Evolutionary conservation across 2,888 invertebrate species (phyloP).

Genomic region (Drosophila ustulata): DNA sequence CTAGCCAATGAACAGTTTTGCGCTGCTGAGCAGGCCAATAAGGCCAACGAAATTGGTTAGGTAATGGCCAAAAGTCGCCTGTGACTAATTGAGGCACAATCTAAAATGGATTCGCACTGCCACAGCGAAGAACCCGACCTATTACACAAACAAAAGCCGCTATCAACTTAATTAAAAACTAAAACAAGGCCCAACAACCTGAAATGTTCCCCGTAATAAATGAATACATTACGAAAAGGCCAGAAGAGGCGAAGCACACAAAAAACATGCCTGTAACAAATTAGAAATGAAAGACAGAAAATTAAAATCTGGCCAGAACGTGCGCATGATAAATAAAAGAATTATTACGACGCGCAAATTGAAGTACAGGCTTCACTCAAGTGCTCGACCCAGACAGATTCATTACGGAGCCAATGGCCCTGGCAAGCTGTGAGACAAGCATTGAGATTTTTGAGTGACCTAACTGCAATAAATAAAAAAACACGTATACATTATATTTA

Average conservation of each 20-base stretch:
- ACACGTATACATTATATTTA: constrained; percentile 13
- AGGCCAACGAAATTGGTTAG: constrained; percentile 33
- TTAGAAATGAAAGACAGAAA: constrained; percentile 15
- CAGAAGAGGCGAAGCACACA: constrained; percentile 35
- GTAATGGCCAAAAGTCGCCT: constrained; percentile 28
- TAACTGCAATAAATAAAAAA: constrained; percentile 11
- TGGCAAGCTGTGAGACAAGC: constrained; percentile 31
- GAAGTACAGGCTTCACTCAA: constrained; percentile 24
- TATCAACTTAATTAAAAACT: constrained; percentile 12
- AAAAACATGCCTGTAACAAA: constrained; percentile 46
- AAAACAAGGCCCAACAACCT: constrained; percentile 23
- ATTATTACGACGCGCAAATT: constrained; percentile 31
- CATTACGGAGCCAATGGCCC: constrained; percentile 44
- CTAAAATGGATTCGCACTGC: neutral
- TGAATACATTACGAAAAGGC: constrained; percentile 23
- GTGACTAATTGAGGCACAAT: constrained; percentile 3
- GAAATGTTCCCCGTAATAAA: constrained; percentile 25
- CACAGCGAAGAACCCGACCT: neutral
- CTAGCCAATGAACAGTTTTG: constrained; percentile 20
- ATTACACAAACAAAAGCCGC: neutral
- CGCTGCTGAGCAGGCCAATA: constrained; percentile 22
- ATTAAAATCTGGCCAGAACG: constrained; percentile 39
- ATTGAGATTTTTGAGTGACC: constrained; percentile 39
- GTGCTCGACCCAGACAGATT: constrained; percentile 20
- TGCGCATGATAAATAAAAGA: constrained; percentile 43